Percentiles rank a stretch among this genome's conserved stretches.
These are phyloP conservation scores for Heliocidaris tuberculata DNA, from an alignment of 35 echinoderm and acorn worm genomes.

Conservation along the genomic window DNA sequence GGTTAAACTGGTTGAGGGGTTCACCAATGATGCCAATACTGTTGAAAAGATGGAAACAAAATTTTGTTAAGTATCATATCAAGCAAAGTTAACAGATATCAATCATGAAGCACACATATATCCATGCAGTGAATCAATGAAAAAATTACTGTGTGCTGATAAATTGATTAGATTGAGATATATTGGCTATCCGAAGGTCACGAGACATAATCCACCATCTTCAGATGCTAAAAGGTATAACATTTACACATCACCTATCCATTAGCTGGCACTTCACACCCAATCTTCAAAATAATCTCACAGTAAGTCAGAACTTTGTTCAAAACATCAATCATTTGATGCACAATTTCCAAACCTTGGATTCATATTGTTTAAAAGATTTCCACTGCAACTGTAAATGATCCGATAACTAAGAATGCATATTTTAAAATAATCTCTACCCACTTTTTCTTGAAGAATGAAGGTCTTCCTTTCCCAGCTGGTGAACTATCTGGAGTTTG, in stretches of 20 bases:
- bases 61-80: neutral
- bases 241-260: too few species aligned
- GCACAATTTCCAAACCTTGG: neutral
- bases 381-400: neutral
- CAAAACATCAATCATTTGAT: neutral
- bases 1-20: constrained; percentile 78
- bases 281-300: neutral
- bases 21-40: constrained; percentile 93
- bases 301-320: neutral
- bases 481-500: neutral
- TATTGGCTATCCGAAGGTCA: neutral
- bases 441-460: constrained; percentile 49
- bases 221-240: too few species aligned
- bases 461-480: neutral
- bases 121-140: neutral
- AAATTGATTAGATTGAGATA: neutral
- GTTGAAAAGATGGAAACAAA: constrained; percentile 22
- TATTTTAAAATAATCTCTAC: neutral
- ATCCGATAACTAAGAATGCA: neutral
- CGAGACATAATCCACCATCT: neutral
- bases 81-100: neutral
- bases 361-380: neutral
- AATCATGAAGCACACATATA: neutral
- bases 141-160: neutral
- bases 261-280: neutral